These are phyloP conservation scores for Pangasianodon gigas DNA, from an alignment of 2,113 vertebrate genomes.

Conservation along the genomic window DNA sequence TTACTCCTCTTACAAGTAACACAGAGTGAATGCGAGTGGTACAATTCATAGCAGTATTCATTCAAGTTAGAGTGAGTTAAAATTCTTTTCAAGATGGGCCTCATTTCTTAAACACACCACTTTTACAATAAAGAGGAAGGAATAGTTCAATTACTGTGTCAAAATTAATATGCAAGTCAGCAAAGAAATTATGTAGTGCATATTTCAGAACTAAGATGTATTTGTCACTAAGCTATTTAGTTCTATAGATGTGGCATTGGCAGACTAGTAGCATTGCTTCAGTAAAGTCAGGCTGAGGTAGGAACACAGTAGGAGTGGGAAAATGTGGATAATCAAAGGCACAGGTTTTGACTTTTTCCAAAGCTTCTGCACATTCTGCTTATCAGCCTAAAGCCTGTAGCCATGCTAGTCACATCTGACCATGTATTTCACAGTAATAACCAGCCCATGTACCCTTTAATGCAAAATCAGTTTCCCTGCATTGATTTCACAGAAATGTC, in stretches of 20 bases:
- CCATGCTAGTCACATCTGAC: not conserved
- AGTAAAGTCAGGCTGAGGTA: not conserved
- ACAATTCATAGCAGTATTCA: not conserved
- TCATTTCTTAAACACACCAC: not conserved
- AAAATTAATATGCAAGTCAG: not conserved
- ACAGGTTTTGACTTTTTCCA: not conserved
- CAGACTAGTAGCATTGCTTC: not conserved
- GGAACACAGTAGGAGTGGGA: not conserved
- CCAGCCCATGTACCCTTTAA: not conserved
- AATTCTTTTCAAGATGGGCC: not conserved
- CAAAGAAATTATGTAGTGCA: not conserved
- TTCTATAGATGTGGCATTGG: not conserved
- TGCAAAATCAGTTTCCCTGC: not conserved
- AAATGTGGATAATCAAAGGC: not conserved
- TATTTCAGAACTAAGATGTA: not conserved
- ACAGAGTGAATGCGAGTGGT: slow-evolving; percentile 6
- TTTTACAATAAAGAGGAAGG: not conserved
- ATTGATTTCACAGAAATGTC: not conserved
- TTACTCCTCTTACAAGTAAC: slow-evolving; percentile 18
- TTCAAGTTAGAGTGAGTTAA: not conserved
- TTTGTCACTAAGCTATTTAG: not conserved
- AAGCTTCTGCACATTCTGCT: not conserved
- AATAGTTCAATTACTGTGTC: not conserved
- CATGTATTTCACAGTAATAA: not conserved
- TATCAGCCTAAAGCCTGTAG: not conserved